Percentiles rank a stretch among this genome's conserved stretches.
These are phyloP conservation scores for Rotaria macrura DNA, from an alignment of 2,888 invertebrate species.

Conservation along the genomic window DNA sequence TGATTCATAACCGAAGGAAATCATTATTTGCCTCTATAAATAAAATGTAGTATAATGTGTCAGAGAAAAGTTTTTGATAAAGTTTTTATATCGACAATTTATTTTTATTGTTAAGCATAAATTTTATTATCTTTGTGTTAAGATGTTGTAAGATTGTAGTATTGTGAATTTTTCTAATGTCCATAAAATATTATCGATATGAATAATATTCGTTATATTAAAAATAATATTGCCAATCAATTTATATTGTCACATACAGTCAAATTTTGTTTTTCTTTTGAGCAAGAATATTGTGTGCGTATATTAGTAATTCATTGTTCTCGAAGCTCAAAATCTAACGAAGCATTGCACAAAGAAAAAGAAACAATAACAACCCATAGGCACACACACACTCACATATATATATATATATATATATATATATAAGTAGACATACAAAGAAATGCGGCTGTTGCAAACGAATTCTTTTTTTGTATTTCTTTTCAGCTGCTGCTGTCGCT, in stretches of 20 bases:
- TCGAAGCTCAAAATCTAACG: neutral
- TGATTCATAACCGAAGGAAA: neutral
- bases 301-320: neutral
- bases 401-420: no score
- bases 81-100: neutral
- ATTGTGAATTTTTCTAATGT: no score
- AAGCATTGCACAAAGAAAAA: neutral
- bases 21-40: neutral
- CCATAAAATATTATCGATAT: no score
- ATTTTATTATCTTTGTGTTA: neutral
- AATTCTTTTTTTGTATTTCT: neutral
- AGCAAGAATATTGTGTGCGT: neutral
- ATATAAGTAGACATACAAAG: neutral
- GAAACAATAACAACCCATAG: neutral
- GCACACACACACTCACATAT: neutral
- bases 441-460: neutral
- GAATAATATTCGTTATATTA: neutral
- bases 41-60: neutral
- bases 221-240: neutral
- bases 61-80: neutral
- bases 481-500: neutral
- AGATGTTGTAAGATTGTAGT: neutral
- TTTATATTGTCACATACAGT: neutral
- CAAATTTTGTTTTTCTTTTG: neutral
- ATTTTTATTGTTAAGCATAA: neutral